Evolutionary conservation across 1,140 invertebrate genomes (phyloP), one percentile per base, ranked within the genome.

Genomic region (Achroia grisella): DNA sequence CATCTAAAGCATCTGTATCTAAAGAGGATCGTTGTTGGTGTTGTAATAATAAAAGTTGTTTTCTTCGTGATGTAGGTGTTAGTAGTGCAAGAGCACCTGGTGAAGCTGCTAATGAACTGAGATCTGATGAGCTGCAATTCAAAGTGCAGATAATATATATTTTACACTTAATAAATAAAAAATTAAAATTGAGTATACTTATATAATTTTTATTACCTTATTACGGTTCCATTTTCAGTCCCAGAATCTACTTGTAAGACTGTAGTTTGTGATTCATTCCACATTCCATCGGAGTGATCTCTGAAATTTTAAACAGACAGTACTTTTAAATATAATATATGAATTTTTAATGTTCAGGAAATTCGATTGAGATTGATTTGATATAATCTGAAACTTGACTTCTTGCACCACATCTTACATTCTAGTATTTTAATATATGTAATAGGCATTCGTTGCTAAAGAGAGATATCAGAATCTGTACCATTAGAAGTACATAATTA

Each of bases 181-280:
- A 23, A 2, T 23, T 3, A 23, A 23, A 23, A 3, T 23, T 23
- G 17, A 23, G 17, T 23, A 23, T 6, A 3, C 6, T 3, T 23
- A 23, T 23, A 23, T 23, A 23, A 23, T 23, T 23, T 23, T 6
- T 3, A 23, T 39, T 62, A 87, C 86, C 86, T 87, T 45, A 89
- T 70, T 8, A 87, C 87, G 8, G 88, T 89, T 42, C 89, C 89
- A 71, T 89, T 89, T 49, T 90, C 89, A 28, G 89, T 89, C 17
- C 89, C 89, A 10, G 91, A 91, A 68, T 93, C 93, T 0, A 90
- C 90, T 71, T 93, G 93, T 15, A 95, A 83, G 10, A 95, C 92
- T 1, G 93, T 95, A 0, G 92, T 91, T 81, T 94, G 93, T 10
- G 93, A 95, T 84, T 95, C 93, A 79, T 95, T 95, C 93, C 93